Percentiles rank a stretch among this genome's conserved stretches.
phyloP scores from a whole-genome alignment of 2,888 invertebrate species.

The Ectemnius continuus region DNA sequence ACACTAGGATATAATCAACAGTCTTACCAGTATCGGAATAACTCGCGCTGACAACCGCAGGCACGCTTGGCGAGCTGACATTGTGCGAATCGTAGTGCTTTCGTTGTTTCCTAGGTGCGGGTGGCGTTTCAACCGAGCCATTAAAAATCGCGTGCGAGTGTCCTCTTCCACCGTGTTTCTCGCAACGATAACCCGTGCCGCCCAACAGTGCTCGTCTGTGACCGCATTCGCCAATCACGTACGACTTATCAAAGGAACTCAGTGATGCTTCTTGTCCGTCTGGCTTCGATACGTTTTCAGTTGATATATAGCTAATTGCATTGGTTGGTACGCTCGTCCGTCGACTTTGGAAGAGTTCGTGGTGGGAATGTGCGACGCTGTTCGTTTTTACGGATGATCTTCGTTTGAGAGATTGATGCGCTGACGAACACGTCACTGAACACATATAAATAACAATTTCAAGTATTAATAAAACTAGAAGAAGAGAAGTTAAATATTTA shows the following conservation, averaged over 20 bases:
- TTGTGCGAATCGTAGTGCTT: conserved; percentile 70
- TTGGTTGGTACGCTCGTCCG: conserved; percentile 72
- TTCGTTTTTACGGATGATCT: conserved; percentile 73
- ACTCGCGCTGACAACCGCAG: conserved; percentile 71
- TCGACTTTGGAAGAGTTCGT: conserved; percentile 73
- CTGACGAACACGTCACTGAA: conserved; percentile 20
- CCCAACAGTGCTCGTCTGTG: conserved; percentile 64
- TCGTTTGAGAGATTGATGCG: conserved; percentile 65
- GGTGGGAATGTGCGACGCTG: conserved; percentile 72
- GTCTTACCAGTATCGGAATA: conserved; percentile 72
- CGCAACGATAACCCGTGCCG: conserved; percentile 73
- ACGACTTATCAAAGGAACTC: conserved; percentile 67
- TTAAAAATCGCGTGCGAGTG: conserved; percentile 68
- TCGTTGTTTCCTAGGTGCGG: conserved; percentile 61
- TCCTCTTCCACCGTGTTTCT: conserved; percentile 70
- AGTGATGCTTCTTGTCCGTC: conserved; percentile 62
- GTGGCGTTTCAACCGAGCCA: conserved; percentile 67
- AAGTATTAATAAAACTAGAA: too few relatives aligned
- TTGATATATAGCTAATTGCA: conserved; percentile 74
- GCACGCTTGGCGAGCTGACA: conserved; percentile 74
- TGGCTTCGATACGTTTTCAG: conserved; percentile 71
- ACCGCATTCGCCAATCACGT: conserved; percentile 73
- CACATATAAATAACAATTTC: background rate
- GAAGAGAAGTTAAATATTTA: too few relatives aligned
- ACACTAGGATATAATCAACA: too few relatives aligned